Base-by-base conservation (phyloP, 2,113 vertebrate genomes). In the Oryzias melastigma region DNA sequence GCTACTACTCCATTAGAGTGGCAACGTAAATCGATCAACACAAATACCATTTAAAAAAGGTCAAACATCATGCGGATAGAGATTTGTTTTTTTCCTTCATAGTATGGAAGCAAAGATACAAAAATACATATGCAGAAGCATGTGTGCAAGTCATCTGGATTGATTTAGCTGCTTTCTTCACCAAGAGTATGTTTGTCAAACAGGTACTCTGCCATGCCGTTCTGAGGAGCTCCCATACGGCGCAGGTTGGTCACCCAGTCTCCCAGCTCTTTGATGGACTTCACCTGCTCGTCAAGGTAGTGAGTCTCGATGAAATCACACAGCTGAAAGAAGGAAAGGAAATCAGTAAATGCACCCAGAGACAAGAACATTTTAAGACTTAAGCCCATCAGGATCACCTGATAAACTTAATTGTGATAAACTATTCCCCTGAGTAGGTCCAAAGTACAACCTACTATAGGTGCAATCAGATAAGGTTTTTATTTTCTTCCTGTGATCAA, bases 181-280 rank as follows among this genome's bases (percentile, higher is more conserved):
- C 95, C 95, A 4, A 98, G 79, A 48, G 96, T 98, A 65, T 98
- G 96, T 90, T 99, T 99, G 90, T 98, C 96, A 49, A 99, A 99
- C 81, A 99, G 90, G 83, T 98, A 99, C 74, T 99, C 96, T 0
- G 96, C 96, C 94, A 98, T 90, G 88, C 95, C 95, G 0, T 92
- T 90, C 40, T 93, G 90, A 0, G 94, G 95, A n/a, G 95, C 95
- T 24, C 95, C 96, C 95, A 98, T 94, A 85, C 91, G 94, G 50
- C 93, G 91, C 88, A 98, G 82, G 90, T 98, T 99, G 91, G 95
- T 93, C 62, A 99, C 92, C 0, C 95, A 92, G 87, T 98, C 96
- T 19, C 88, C 93, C 80, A 99, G 84, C 68, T 98, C 91, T 75
- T 99, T 99, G 85, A 99, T 99, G 77, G 97, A 85, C 62, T 98